Conservation (phyloP, 2,113 vertebrate genomes). For the Chamaea fasciata region DNA sequence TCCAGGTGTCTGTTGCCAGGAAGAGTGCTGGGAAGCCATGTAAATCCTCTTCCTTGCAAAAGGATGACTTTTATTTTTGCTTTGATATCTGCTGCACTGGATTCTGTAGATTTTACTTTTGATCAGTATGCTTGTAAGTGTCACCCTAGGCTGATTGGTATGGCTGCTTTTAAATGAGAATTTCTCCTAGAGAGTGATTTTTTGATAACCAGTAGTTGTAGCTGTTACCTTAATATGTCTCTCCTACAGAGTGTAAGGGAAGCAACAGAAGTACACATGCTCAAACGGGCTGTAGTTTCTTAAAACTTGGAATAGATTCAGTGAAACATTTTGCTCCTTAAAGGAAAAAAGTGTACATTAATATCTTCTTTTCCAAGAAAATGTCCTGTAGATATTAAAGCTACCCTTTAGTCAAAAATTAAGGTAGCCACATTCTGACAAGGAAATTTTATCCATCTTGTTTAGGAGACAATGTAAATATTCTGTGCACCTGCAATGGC, state of each 20-base stretch:
- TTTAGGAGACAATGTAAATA: neutral
- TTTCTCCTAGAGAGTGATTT: neutral
- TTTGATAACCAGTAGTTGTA: neutral
- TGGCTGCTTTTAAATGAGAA: neutral
- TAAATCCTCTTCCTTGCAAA: neutral
- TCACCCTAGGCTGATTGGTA: neutral
- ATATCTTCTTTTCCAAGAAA: neutral
- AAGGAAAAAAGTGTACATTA: accelerated
- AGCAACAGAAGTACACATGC: neutral
- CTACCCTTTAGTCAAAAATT: neutral
- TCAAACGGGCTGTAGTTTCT: neutral
- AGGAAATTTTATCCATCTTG: neutral
- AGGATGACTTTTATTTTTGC: neutral
- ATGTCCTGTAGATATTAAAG: neutral
- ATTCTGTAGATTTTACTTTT: neutral
- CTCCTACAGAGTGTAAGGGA: neutral
- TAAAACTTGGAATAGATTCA: neutral
- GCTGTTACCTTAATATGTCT: neutral
- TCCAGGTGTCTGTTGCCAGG: neutral
- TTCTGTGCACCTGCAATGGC: neutral
- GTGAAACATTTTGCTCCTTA: neutral
- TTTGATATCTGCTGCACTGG: neutral
- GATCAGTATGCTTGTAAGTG: neutral
- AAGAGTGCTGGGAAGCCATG: neutral
- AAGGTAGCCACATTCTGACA: neutral